Evolutionary conservation across 2,113 vertebrate species (phyloP).

Genomic region (Sorex araneus): DNA sequence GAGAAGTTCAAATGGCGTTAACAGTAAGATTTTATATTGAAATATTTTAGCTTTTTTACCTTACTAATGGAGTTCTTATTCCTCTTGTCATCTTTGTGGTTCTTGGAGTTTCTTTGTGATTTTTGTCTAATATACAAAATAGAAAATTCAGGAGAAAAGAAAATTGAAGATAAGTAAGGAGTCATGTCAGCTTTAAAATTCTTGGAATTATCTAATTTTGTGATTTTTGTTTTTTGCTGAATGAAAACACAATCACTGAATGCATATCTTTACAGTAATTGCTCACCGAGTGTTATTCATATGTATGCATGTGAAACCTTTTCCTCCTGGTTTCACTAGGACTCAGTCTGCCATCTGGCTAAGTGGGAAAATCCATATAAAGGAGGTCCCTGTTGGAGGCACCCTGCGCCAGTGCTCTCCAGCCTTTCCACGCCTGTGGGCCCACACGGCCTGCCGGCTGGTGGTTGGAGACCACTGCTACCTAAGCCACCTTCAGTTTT

Average conservation of each 20-base stretch:
- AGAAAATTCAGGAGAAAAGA: conserved; percentile 43
- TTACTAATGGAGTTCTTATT: not conserved
- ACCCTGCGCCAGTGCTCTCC: not conserved
- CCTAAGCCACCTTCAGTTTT: not conserved
- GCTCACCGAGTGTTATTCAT: not conserved
- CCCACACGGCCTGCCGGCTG: too few species aligned
- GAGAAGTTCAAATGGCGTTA: conserved; percentile 82
- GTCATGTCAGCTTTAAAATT: not conserved
- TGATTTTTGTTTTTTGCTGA: not conserved
- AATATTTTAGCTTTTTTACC: conserved; percentile 47
- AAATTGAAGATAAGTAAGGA: conserved; percentile 29
- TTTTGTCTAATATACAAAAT: conserved; percentile 17
- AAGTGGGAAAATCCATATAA: not conserved
- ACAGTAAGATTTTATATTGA: conserved; percentile 88
- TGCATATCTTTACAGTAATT: not conserved
- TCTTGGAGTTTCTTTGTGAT: conserved; percentile 44
- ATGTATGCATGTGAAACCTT: not conserved
- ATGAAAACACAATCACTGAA: not conserved
- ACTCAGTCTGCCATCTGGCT: not conserved
- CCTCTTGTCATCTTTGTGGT: not conserved
- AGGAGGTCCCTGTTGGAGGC: not conserved
- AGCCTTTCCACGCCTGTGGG: too few species aligned
- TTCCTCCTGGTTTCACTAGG: not conserved
- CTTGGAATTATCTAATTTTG: not conserved
- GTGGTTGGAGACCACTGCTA: too few species aligned